Conservation (phyloP, 2,797 vertebrate genomes). For the Chelonia mydas region DNA sequence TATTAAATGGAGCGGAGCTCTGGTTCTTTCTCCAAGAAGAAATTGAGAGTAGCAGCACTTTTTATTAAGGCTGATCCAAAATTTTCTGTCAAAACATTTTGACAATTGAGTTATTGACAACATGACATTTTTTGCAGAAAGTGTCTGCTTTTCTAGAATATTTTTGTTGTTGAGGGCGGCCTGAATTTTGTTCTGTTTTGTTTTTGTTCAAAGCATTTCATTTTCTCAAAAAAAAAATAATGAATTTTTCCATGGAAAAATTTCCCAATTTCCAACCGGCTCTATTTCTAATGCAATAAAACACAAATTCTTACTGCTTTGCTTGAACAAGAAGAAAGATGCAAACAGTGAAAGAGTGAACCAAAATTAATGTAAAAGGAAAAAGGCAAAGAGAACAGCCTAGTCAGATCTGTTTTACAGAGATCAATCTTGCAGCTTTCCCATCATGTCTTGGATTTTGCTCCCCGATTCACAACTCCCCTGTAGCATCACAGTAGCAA, state of each 20-base stretch:
- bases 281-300: constrained; percentile 25
- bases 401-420: neutral
- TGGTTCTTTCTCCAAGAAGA: neutral
- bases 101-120: neutral
- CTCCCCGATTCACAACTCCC: neutral
- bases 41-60: neutral
- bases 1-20: neutral
- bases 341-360: neutral
- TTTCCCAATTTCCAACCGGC: neutral
- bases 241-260: neutral
- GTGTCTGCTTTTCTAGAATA: neutral
- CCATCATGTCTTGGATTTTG: neutral
- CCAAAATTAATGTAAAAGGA: neutral
- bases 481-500: neutral
- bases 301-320: neutral
- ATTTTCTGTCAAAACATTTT: neutral
- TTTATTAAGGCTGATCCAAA: neutral
- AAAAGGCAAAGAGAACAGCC: neutral
- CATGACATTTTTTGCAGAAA: neutral
- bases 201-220: neutral
- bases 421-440: neutral
- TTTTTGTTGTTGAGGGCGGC: neutral
- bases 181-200: neutral
- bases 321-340: neutral
- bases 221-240: neutral